Base-by-base conservation (phyloP, 2,797 vertebrate genomes). In the Sparus aurata region DNA sequence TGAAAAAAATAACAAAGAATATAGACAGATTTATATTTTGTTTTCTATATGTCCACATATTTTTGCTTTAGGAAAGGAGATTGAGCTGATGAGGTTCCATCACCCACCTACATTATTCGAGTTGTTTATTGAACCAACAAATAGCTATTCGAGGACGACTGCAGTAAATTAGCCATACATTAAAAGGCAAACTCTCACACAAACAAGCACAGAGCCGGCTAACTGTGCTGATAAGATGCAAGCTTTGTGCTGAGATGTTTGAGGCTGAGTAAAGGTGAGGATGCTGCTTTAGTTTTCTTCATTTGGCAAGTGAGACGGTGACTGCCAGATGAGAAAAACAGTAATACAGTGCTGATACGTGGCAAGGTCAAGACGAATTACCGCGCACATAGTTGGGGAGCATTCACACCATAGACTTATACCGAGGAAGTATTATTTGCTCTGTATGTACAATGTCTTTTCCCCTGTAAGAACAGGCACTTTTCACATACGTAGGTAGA, bases 301-400 rank as follows among this genome's bases (percentile, higher is more conserved):
- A 80, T 75, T 61, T 67, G 18, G 46, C 41, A 73, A 59, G 15
- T 46, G 30, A 74, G 70, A 61, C 2, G 25, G 11, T 50, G 15
- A 41, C 3, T 66, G 30, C 54, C 27, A 66, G 72, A 57, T 43
- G 27, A 25, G 22, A 50, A 10, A 74, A 47, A 43, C 8, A 53
- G 41, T 55, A 57, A 83, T 27, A 43, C 20, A 43, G 27, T 54
- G 30, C 59, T 66, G 58, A 77, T 72, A 69, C 27, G 65, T 85
- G 80, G 69, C 80, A 50, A 84, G 69, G 75, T 91, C 78, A 83
- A 64, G 23, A 47, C 71, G 74, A 84, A 89, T 74, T 72, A 64
- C 13, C 61, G 34, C 59, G 76, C 72, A 69, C 17, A 34, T 34
- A 34, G 34, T 34, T 34, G 8, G 34, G 34, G 34, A 34, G 34